A percentile compares a stretch with the other conserved stretches of the same genome.
Conservation (phyloP, 2,888 invertebrate genomes). For the Ormyrus labotus region DNA sequence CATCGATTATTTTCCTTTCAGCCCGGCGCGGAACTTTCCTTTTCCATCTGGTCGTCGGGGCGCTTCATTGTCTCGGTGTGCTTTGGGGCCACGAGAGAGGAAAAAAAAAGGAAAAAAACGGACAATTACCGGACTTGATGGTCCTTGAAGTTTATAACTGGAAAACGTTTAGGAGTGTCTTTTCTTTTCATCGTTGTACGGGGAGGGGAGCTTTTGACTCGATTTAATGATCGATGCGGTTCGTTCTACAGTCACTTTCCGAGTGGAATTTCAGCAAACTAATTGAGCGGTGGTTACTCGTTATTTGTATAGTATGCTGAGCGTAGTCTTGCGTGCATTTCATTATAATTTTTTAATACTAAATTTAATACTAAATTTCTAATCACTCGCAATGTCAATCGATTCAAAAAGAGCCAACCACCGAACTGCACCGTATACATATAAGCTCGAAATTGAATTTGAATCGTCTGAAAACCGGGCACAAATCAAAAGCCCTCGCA, state of each 20-base stretch:
- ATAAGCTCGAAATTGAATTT: too few species aligned
- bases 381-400: too few species aligned
- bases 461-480: too few species aligned
- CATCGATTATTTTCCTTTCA: conserved; percentile 41
- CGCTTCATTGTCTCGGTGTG: conserved; percentile 19
- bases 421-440: too few species aligned
- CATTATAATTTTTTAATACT: too few species aligned
- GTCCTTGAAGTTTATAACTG: conserved; percentile 5
- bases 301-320: too few species aligned
- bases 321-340: too few species aligned
- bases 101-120: neutral
- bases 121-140: conserved; percentile 19
- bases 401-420: too few species aligned
- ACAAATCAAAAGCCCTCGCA: too few species aligned
- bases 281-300: neutral
- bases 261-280: conserved; percentile 37
- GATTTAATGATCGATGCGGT: conserved; percentile 21
- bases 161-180: conserved; percentile 41
- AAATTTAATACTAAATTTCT: too few species aligned
- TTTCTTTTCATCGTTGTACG: conserved; percentile 20
- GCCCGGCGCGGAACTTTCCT: conserved; percentile 31
- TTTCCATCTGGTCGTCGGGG: conserved; percentile 4
- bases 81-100: neutral
- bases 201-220: conserved; percentile 21
- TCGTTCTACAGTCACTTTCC: conserved; percentile 3